A percentile compares a stretch with the other conserved stretches of the same genome.
Conservation (phyloP, 2,113 vertebrate species). For the Mormyrus iriodes region DNA sequence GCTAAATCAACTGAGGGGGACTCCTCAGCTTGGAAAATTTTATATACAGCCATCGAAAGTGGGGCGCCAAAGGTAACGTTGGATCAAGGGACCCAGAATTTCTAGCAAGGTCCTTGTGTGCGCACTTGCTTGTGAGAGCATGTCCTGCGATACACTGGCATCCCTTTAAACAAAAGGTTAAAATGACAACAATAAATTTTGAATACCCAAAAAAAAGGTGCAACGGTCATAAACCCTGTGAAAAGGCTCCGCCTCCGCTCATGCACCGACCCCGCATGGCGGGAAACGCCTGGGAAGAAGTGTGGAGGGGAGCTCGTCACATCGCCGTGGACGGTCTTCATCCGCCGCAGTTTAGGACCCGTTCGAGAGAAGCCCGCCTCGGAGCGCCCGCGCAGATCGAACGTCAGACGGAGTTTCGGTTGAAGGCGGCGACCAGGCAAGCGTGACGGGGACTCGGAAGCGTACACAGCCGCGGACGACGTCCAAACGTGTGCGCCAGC, state of each 20-base stretch:
- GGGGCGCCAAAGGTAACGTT: background rate
- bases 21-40: background rate
- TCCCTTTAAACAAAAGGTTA: no score
- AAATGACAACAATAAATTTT: background rate
- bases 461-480: background rate
- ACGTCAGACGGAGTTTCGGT: background rate
- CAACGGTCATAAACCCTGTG: background rate
- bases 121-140: no score
- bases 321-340: background rate
- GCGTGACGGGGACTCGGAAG: background rate
- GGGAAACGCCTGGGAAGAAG: constrained; percentile 36
- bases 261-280: constrained; percentile 34
- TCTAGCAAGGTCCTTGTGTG: background rate
- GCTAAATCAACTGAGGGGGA: background rate
- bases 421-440: background rate
- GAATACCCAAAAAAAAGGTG: background rate
- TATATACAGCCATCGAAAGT: background rate
- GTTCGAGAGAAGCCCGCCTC: background rate
- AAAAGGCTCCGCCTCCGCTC: constrained; percentile 32
- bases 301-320: background rate
- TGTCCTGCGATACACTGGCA: no score
- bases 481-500: no score
- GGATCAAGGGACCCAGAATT: background rate
- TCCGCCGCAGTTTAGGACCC: background rate
- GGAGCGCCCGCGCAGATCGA: background rate